Percentiles rank a stretch among this genome's conserved stretches.
Conservation (phyloP, 1,140 invertebrate species). For the Pseudomyrmex dendroicus region DNA sequence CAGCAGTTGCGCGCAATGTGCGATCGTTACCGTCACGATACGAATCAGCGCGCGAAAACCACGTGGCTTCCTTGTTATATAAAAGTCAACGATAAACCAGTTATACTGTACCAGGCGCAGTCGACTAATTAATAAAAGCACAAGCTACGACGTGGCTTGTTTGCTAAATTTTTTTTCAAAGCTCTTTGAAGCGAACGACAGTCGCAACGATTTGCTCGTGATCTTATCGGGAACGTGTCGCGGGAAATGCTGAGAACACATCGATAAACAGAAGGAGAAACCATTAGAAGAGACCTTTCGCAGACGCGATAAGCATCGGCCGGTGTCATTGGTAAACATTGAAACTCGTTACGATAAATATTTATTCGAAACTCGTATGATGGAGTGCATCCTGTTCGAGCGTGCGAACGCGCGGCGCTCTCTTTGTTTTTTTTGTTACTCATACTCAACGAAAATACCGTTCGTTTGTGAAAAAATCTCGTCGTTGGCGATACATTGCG, state of each 20-base stretch:
- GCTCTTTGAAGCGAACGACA: background rate
- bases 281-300: conserved; percentile 31
- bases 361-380: conserved; percentile 39
- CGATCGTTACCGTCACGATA: conserved; percentile 46
- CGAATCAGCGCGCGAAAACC: conserved; percentile 29
- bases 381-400: conserved; percentile 43
- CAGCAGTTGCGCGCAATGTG: conserved; percentile 30
- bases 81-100: conserved; percentile 37
- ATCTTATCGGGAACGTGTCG: conserved; percentile 25
- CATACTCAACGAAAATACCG: conserved; percentile 2
- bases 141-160: background rate
- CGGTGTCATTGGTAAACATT: conserved; percentile 50
- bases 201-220: conserved; percentile 22
- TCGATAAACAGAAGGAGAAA: background rate
- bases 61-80: conserved; percentile 39
- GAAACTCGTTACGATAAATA: conserved; percentile 51
- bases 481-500: background rate
- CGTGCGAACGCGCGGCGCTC: background rate
- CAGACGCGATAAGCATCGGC: conserved; percentile 12
- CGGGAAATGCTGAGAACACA: background rate
- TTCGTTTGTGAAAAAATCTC: conserved; percentile 17
- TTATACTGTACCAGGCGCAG: conserved; percentile 3
- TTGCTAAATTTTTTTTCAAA: conserved; percentile 7
- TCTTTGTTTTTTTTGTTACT: too few species aligned
- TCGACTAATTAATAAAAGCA: conserved; percentile 51